Conservation (phyloP, 1,140 invertebrate species). For the Eriocheir sinensis region DNA sequence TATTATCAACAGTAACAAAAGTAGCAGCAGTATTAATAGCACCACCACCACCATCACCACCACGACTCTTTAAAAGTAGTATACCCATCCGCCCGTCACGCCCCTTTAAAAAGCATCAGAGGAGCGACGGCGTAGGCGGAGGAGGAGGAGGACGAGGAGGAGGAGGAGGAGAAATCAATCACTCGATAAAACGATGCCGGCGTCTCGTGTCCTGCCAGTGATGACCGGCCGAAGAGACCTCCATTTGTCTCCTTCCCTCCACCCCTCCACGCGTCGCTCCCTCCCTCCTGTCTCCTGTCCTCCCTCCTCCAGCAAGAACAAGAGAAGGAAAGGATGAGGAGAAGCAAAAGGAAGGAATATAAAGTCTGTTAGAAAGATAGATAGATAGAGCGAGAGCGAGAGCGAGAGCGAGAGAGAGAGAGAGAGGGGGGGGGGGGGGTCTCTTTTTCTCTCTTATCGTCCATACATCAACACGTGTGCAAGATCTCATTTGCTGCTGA, state of each 20-base stretch:
- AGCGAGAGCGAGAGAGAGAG: too few relatives aligned
- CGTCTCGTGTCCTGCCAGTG: not conserved
- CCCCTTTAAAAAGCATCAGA: not conserved
- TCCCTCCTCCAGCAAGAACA: too few relatives aligned
- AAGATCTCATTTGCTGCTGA: too few relatives aligned
- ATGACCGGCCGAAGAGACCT: not conserved
- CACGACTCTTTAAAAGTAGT: not conserved
- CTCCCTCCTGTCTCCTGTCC: not conserved
- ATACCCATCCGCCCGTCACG: not conserved
- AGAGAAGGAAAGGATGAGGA: too few relatives aligned
- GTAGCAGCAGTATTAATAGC: not conserved
- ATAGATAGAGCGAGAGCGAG: too few relatives aligned
- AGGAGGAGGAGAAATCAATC: not conserved
- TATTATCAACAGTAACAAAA: not conserved
- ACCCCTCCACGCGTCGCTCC: not conserved
- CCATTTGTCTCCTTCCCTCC: not conserved
- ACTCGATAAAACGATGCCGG: not conserved
- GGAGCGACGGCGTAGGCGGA: not conserved
- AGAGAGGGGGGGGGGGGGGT: too few relatives aligned
- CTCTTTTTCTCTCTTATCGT: conserved; percentile 3
- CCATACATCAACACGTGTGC: too few relatives aligned
- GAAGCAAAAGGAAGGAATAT: too few relatives aligned
- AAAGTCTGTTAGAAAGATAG: too few relatives aligned
- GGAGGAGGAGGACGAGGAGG: not conserved
- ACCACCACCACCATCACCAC: not conserved